Conservation (phyloP, 1,140 invertebrate genomes). For the Drosophila sechellia region DNA sequence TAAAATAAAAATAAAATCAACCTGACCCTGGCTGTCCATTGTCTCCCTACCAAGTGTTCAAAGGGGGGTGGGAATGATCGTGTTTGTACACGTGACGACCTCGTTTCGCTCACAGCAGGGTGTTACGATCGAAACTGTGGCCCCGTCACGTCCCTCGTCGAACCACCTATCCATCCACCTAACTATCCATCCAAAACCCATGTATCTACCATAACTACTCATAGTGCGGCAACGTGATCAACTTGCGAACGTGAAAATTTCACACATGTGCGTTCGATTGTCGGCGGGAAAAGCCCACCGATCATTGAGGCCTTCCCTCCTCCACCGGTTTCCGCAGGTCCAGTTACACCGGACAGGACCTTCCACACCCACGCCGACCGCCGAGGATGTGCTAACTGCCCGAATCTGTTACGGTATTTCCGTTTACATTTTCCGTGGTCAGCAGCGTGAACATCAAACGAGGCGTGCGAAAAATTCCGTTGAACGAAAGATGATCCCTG, state of each 20-base stretch:
- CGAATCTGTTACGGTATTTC: constrained; percentile 73
- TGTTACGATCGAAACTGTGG: constrained; percentile 45
- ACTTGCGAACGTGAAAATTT: constrained; percentile 59
- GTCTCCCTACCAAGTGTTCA: constrained; percentile 46
- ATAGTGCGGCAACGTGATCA: constrained; percentile 54
- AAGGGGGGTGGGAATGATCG: constrained; percentile 41
- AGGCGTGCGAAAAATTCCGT: constrained; percentile 65
- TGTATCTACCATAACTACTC: constrained; percentile 3
- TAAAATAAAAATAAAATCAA: constrained; percentile 56
- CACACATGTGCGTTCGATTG: constrained; percentile 60
- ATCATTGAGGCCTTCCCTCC: constrained; percentile 33
- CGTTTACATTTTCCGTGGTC: constrained; percentile 49
- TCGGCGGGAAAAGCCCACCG: constrained; percentile 41
- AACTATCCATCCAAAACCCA: constrained; percentile 21
- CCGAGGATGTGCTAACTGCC: constrained; percentile 45
- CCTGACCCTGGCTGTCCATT: constrained; percentile 65
- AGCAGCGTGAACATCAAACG: constrained; percentile 69
- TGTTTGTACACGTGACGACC: constrained; percentile 79
- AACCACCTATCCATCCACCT: constrained; percentile 24
- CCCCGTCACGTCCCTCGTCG: constrained; percentile 59
- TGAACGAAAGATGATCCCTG: constrained; percentile 64
- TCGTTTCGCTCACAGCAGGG: constrained; percentile 70
- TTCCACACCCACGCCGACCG: constrained; percentile 26
- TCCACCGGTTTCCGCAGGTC: constrained; percentile 47
- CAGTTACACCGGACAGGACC: constrained; percentile 56